A percentile compares a stretch with the other conserved stretches of the same genome.
Evolutionary conservation across 1,140 invertebrate genomes (phyloP).

Genomic region (Caligus rogercresseyi): DNA sequence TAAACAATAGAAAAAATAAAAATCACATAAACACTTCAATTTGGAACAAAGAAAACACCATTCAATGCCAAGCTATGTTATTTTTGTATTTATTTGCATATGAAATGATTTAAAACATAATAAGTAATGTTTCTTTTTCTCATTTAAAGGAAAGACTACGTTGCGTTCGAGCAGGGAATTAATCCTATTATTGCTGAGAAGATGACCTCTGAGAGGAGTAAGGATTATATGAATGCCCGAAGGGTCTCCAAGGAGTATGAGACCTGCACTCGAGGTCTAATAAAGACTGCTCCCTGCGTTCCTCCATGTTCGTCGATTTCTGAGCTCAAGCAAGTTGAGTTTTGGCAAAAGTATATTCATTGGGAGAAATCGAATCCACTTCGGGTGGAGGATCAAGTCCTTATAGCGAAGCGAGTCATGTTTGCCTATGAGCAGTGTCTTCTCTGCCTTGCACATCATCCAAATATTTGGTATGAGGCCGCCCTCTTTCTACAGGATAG

Average conservation of each 20-base stretch:
- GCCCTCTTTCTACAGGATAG: slow-evolving; percentile 87
- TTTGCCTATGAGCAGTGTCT: slow-evolving; percentile 97
- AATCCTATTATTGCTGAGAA: slow-evolving; percentile 92
- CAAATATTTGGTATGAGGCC: slow-evolving; percentile 97
- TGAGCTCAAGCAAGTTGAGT: slow-evolving; percentile 42
- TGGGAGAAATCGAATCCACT: slow-evolving; percentile 96
- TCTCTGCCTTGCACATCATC: slow-evolving; percentile 86
- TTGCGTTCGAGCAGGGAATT: slow-evolving; percentile 77
- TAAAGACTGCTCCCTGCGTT: slow-evolving; percentile 78
- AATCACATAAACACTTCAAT: no score
- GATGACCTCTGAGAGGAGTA: slow-evolving; percentile 68
- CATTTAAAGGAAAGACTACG: slow-evolving; percentile 61
- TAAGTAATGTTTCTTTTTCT: not conserved
- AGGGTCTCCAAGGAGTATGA: slow-evolving; percentile 93
- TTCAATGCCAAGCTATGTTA: no score
- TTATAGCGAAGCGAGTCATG: slow-evolving; percentile 83
- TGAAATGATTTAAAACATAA: no score
- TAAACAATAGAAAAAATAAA: no score
- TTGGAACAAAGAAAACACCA: no score
- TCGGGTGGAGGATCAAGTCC: slow-evolving; percentile 77
- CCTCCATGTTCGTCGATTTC: slow-evolving; percentile 52
- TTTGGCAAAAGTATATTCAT: slow-evolving; percentile 98
- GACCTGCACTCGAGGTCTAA: slow-evolving; percentile 78
- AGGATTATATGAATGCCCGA: slow-evolving; percentile 94
- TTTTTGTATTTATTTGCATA: no score